Conservation (phyloP, 2,888 invertebrate genomes). For the Allacma fusca region DNA sequence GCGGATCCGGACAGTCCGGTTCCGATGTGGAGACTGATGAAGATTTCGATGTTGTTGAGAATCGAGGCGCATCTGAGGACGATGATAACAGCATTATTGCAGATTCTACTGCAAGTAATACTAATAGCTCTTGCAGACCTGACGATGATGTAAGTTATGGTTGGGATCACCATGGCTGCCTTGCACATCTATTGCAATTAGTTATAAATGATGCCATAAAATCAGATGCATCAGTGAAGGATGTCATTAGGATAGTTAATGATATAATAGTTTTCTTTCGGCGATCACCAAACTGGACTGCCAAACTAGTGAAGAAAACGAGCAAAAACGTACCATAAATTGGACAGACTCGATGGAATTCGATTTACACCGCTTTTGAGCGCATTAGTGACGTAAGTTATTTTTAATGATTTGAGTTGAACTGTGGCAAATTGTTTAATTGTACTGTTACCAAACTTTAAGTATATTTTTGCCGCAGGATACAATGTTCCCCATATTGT, state of each 20-base stretch:
- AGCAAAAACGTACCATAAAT: background rate
- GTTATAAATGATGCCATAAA: slow-evolving; percentile 17
- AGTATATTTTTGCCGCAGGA: too few species aligned
- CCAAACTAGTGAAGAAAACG: background rate
- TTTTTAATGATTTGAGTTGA: too few species aligned
- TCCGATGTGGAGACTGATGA: too few species aligned
- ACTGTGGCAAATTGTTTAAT: background rate
- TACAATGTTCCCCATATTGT: background rate
- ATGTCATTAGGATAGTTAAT: background rate
- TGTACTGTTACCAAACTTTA: background rate
- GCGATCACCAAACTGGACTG: slow-evolving; percentile 11
- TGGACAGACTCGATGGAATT: slow-evolving; percentile 25
- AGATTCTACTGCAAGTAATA: too few species aligned
- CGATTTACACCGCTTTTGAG: background rate
- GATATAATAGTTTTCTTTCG: slow-evolving; percentile 1
- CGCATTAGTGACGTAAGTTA: slow-evolving; percentile 11
- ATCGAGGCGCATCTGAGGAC: too few species aligned
- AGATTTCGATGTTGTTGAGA: too few species aligned
- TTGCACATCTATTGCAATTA: background rate
- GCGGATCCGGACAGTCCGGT: background rate
- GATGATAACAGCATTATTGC: too few species aligned
- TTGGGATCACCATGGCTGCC: slow-evolving; percentile 26
- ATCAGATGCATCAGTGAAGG: background rate
- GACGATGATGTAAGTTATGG: background rate
- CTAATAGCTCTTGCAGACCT: too few species aligned